Evolutionary conservation across 2,888 invertebrate genomes (phyloP), one percentile per base, ranked within the genome.

Genomic region (Pyrgus malvae): DNA sequence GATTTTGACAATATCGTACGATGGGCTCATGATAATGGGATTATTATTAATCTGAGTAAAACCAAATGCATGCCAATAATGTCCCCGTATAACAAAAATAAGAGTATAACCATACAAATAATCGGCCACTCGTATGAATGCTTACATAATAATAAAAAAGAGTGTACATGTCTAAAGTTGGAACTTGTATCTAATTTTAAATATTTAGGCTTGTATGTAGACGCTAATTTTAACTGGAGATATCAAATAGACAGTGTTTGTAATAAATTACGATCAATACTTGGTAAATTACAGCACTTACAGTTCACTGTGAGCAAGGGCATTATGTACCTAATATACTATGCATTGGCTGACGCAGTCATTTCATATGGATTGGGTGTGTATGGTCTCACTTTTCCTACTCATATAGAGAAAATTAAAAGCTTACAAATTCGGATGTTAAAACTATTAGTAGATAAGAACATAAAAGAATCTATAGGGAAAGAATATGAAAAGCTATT

Each of bases 1-100:
- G 37, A 48, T 38, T 48, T 48, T 27, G 37, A 48, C 12, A 48
- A 37, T 9, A n/a, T 48, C 2, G 17, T 48, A 0, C 12, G n/a
- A 9, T 48, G 48, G 37, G 21, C 48, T 2, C 48, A 48, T 48
- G 48, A 48, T 9, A 48, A 48, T 14, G 48, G 48, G 7, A n/a
- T 35, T 8, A 48, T 48, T 4, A 19, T 48, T 7, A 48, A 48
- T 25, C 2, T 37, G 3, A 37, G 11, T 35, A 48, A 37, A 37
- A 37, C 48, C 2, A 48, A 48, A 38, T 21, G 35, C 16, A 37
- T 48, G 48, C 1, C 12, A 17, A 38, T 38, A 19, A 1, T 19
- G 7, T 45, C 33, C 0, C 45, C 45, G 2, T 21, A 45, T 4
- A 45, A 31, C 7, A 45, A 8, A n/a, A 33, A 17, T 5, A 44